These are phyloP conservation scores for Atrichornis clamosus DNA, from an alignment of 2,113 vertebrate species.

Conservation along the genomic window DNA sequence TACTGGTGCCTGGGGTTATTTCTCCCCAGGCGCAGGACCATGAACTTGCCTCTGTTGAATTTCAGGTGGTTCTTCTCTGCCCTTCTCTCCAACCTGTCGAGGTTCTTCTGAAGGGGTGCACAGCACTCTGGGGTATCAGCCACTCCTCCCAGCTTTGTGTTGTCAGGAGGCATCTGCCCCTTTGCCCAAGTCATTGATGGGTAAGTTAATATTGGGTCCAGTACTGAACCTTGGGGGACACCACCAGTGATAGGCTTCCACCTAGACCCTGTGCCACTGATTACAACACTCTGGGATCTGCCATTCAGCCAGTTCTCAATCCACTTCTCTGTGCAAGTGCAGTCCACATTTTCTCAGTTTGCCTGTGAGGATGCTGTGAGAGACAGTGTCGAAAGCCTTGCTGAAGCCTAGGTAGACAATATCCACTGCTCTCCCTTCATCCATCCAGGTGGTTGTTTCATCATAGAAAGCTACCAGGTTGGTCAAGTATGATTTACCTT, in stretches of 20 bases:
- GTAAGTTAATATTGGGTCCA: background rate
- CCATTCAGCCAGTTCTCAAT: background rate
- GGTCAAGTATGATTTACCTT: background rate
- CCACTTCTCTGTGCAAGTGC: background rate
- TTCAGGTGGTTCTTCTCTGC: background rate
- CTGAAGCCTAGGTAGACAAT: background rate
- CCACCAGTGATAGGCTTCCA: background rate
- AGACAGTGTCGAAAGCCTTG: background rate
- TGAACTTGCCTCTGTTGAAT: accelerated
- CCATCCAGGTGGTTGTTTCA: background rate
- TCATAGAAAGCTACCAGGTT: background rate
- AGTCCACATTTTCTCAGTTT: background rate
- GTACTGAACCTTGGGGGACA: background rate
- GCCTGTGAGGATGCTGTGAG: background rate
- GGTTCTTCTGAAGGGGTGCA: background rate
- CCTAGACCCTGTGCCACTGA: background rate
- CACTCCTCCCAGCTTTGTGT: background rate
- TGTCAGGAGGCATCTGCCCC: background rate
- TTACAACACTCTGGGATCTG: background rate
- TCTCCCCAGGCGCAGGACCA: background rate
- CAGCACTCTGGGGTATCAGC: accelerated
- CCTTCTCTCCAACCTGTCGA: background rate
- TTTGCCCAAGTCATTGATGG: background rate
- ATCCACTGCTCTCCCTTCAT: background rate
- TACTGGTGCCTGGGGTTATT: accelerated